phyloP scores from a whole-genome alignment of 2,113 vertebrate species.

The Procavia capensis region DNA sequence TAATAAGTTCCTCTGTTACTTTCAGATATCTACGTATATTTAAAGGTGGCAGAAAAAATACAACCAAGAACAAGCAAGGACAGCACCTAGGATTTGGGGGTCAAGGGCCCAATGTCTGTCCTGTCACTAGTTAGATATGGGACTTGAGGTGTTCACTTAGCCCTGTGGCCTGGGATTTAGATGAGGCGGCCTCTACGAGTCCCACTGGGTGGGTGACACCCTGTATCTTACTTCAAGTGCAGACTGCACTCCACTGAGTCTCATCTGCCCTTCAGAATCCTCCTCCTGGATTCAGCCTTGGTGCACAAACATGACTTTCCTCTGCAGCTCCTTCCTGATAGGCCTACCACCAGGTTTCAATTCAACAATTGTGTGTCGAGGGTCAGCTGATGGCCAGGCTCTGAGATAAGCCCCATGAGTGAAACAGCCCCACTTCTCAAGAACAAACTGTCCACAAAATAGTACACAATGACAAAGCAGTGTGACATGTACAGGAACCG shows the following conservation, averaged over 20 bases:
- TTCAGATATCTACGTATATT: too few relatives aligned
- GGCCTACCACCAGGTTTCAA: background rate
- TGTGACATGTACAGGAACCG: accelerated
- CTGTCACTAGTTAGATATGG: background rate
- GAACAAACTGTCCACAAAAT: background rate
- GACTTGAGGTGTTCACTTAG: background rate
- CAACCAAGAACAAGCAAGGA: background rate
- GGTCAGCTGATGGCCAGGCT: background rate
- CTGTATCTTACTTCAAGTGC: background rate
- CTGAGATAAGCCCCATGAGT: background rate
- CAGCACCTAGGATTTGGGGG: background rate
- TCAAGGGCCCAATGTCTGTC: too few relatives aligned
- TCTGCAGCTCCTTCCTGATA: background rate
- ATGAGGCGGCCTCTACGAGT: background rate
- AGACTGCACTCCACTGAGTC: background rate
- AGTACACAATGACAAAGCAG: background rate
- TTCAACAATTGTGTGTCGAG: accelerated
- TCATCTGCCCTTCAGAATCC: background rate
- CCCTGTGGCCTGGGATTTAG: background rate
- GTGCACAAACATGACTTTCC: background rate
- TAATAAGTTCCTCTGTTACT: background rate
- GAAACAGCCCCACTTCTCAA: background rate
- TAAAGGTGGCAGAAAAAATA: background rate
- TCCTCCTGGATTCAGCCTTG: background rate
- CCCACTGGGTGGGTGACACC: background rate